A percentile compares a stretch with the other conserved stretches of the same genome.
Conservation (phyloP, 2,113 vertebrate species). For the Fulica atra region DNA sequence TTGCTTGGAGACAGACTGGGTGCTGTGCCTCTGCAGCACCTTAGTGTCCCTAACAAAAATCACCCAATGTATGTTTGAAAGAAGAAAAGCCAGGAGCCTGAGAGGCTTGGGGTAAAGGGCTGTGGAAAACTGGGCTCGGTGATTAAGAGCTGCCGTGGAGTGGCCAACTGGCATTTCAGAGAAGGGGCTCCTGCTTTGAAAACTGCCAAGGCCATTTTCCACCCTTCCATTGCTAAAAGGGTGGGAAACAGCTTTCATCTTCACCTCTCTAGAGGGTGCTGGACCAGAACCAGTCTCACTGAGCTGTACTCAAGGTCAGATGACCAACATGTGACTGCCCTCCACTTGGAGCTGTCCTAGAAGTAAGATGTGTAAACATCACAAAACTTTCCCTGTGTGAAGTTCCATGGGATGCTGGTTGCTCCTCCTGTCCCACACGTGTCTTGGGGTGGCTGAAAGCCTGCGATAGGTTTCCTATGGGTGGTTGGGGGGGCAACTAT, state of each 20-base stretch:
- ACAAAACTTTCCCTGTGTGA: not conserved
- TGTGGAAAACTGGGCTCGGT: not conserved
- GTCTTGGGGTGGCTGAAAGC: not conserved
- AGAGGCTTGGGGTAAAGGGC: not conserved
- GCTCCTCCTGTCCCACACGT: fast-evolving
- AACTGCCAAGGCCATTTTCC: not conserved
- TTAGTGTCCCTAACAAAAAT: not conserved
- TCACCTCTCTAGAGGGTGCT: not conserved
- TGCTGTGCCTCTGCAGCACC: not conserved
- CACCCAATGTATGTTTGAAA: not conserved
- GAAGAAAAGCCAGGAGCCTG: not conserved
- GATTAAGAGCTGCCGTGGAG: not conserved
- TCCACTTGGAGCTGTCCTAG: fast-evolving
- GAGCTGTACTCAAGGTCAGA: not conserved
- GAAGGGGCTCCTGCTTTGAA: not conserved
- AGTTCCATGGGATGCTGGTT: not conserved
- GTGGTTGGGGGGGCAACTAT: not conserved
- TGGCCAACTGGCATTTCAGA: not conserved
- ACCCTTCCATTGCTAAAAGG: not conserved
- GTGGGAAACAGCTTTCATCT: not conserved
- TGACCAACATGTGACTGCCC: not conserved
- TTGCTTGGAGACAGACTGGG: not conserved
- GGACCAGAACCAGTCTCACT: not conserved
- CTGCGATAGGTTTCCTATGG: not conserved
- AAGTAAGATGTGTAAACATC: not conserved